A percentile compares a stretch with the other conserved stretches of the same genome.
Evolutionary conservation across 2,113 vertebrate genomes (phyloP).

Genomic region (Sprattus sprattus): DNA sequence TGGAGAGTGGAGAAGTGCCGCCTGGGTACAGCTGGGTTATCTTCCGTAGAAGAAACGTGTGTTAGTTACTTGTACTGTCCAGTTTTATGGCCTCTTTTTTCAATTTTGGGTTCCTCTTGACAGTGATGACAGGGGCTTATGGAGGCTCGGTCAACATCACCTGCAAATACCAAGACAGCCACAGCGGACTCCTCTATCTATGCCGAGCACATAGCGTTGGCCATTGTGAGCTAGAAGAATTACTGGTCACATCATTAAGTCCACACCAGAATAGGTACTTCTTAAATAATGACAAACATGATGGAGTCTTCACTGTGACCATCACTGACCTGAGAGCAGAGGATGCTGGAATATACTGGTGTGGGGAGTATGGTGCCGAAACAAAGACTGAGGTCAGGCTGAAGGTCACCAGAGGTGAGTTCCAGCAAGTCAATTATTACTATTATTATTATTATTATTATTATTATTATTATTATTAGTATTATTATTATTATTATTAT

Average conservation of each 20-base stretch:
- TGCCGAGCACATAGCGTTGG: not conserved
- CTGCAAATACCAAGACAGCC: not conserved
- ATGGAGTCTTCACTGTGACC: not conserved
- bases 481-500: no score
- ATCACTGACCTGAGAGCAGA: slow-evolving; percentile 1
- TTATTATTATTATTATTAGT: no score
- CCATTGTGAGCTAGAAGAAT: not conserved
- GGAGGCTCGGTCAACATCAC: not conserved
- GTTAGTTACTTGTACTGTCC: not conserved
- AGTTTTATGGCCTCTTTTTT: no score
- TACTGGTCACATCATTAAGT: not conserved
- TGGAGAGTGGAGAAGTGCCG: no score
- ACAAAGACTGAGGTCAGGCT: not conserved
- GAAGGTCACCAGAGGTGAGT: not conserved
- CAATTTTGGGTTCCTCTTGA: not conserved
- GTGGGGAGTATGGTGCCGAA: not conserved
- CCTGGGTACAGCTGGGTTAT: no score
- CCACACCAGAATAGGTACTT: not conserved
- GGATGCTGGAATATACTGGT: not conserved
- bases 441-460: no score
- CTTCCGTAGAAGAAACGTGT: not conserved
- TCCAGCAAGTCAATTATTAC: not conserved
- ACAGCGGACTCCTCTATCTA: not conserved
- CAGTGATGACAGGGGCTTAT: not conserved
- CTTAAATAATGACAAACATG: not conserved